Evolutionary conservation across 1,140 invertebrate genomes (phyloP).

Genomic region (Holcopasites calliopsidis): DNA sequence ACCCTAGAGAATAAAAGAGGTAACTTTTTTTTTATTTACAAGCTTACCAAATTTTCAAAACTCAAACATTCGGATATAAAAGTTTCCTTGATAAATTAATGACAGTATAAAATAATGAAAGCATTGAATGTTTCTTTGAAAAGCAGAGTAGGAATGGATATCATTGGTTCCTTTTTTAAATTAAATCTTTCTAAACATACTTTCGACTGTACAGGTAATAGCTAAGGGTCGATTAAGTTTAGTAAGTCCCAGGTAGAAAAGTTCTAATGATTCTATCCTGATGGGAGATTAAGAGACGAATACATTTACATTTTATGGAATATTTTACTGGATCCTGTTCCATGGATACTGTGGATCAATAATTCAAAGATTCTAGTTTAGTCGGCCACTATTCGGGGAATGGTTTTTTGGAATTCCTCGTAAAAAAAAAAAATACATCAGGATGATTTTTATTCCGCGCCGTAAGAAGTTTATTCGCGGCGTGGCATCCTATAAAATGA

Average conservation of each 20-base stretch:
- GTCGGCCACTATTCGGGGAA: not conserved
- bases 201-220: too few species aligned
- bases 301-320: constrained; percentile 36
- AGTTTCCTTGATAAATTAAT: too few species aligned
- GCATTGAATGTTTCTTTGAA: too few species aligned
- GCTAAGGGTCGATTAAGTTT: not conserved
- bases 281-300: constrained; percentile 32
- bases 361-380: constrained; percentile 25
- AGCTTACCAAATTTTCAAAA: too few species aligned
- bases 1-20: too few species aligned
- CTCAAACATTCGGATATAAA: too few species aligned
- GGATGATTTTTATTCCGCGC: constrained; percentile 15
- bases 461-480: constrained; percentile 26
- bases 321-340: constrained; percentile 28
- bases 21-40: too few species aligned
- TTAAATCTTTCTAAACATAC: too few species aligned
- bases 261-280: constrained; percentile 2
- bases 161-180: too few species aligned
- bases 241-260: not conserved
- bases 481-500: constrained; percentile 16
- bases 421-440: constrained; percentile 2
- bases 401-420: constrained; percentile 34
- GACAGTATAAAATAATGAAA: too few species aligned
- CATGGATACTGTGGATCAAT: constrained; percentile 25
- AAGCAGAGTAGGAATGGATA: too few species aligned